Evolutionary conservation across 2,888 invertebrate genomes (phyloP).

Genomic region (Trisateles emortualis): DNA sequence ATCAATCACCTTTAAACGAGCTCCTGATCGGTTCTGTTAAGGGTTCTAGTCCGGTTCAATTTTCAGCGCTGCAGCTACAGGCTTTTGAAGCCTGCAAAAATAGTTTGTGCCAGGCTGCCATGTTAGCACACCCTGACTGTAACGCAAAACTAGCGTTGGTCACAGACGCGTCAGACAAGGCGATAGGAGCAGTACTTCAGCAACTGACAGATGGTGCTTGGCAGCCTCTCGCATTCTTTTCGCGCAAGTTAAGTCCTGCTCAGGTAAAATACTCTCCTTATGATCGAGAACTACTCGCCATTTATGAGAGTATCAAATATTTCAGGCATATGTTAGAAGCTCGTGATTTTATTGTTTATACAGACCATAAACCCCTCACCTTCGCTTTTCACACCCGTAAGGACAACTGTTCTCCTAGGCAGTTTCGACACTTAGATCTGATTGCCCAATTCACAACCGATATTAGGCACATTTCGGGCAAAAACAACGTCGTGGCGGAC

Average conservation of each 20-base stretch:
- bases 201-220: background rate
- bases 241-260: too few relatives aligned
- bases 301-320: conserved; percentile 11
- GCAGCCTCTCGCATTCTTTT: conserved; percentile 11
- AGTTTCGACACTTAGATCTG: too few relatives aligned
- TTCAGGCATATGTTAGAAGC: conserved; percentile 14
- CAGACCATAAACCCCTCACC: conserved; percentile 17
- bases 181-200: conserved; percentile 9
- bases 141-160: background rate
- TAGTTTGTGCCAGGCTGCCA: background rate
- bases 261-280: conserved; percentile 9
- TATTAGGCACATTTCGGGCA: too few relatives aligned
- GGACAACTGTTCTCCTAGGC: too few relatives aligned
- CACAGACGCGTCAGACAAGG: conserved; percentile 3
- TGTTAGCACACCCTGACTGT: conserved; percentile 6
- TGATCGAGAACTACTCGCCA: too few relatives aligned
- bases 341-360: too few relatives aligned
- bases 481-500: conserved; percentile 4
- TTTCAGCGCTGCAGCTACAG: background rate
- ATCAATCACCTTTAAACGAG: conserved; percentile 11
- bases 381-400: conserved; percentile 12
- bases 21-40: too few relatives aligned
- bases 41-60: conserved; percentile 2
- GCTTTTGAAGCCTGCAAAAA: conserved; percentile 9
- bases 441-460: too few relatives aligned